phyloP scores from a whole-genome alignment of 2,113 vertebrate genomes.

The Glaucidium brasilianum region DNA sequence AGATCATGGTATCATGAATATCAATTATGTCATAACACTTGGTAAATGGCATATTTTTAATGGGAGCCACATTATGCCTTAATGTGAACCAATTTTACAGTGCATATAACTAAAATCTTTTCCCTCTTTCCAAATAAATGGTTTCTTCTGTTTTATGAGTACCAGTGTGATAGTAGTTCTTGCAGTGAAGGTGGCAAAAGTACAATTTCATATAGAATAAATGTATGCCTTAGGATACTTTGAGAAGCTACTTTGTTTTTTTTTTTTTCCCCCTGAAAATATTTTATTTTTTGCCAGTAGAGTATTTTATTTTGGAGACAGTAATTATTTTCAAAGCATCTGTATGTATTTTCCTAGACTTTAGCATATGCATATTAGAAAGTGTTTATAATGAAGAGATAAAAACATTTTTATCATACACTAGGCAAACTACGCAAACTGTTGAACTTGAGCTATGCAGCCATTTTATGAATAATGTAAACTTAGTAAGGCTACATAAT shows the following conservation, averaged over 20 bases:
- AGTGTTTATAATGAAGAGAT: not conserved
- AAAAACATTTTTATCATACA: not conserved
- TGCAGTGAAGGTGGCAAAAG: not conserved
- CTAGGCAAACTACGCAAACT: not conserved
- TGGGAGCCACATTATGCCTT: constrained; percentile 9
- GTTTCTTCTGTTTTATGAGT: not conserved
- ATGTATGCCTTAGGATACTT: not conserved
- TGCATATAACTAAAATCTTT: constrained; percentile 33
- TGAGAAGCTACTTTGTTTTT: not conserved
- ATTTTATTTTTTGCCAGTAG: not conserved
- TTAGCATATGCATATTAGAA: not conserved
- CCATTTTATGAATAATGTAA: not conserved
- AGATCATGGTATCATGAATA: not conserved
- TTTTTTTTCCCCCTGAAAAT: not conserved
- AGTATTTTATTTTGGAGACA: constrained; percentile 2
- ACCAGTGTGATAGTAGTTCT: not conserved
- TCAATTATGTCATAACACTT: constrained; percentile 13
- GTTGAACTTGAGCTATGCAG: not conserved
- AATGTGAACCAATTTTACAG: constrained; percentile 24
- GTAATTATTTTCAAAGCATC: not conserved
- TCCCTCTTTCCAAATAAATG: constrained; percentile 9
- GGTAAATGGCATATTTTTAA: constrained; percentile 43
- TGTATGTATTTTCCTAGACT: not conserved
- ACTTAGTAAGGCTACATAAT: not conserved
- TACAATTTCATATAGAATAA: not conserved